These are phyloP conservation scores for Rhynchophorus ferrugineus DNA, from an alignment of 1,140 invertebrate genomes.

Conservation along the genomic window DNA sequence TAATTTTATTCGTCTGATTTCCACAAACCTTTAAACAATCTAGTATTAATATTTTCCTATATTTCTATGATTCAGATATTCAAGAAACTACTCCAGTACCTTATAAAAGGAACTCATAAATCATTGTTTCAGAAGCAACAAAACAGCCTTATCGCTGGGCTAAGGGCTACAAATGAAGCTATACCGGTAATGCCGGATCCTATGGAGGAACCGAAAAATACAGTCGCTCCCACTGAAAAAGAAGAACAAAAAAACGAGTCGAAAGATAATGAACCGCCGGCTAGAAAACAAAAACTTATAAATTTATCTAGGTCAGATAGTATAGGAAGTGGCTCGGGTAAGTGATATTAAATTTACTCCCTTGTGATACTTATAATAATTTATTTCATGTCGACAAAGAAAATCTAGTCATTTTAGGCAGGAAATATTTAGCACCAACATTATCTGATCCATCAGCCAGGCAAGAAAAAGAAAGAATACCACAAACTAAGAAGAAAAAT, in stretches of 20 bases:
- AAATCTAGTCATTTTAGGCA: constrained; percentile 41
- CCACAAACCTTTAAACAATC: no score
- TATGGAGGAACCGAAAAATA: constrained; percentile 55
- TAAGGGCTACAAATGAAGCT: constrained; percentile 82
- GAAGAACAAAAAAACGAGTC: constrained; percentile 47
- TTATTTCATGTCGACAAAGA: background rate
- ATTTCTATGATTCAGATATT: no score
- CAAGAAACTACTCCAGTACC: no score
- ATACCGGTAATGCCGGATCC: constrained; percentile 47
- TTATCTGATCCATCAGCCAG: constrained; percentile 75
- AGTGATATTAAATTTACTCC: background rate
- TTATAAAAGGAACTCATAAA: no score
- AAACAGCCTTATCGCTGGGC: constrained; percentile 81
- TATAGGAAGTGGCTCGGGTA: constrained; percentile 61
- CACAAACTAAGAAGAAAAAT: constrained; percentile 51
- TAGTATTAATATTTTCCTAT: no score
- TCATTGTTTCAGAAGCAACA: constrained; percentile 90
- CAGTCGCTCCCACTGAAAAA: constrained; percentile 9
- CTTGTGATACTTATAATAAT: background rate
- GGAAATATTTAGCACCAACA: constrained; percentile 82
- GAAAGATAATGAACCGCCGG: constrained; percentile 39
- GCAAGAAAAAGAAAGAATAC: constrained; percentile 63
- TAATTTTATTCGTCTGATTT: no score
- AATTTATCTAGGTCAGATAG: constrained; percentile 65
- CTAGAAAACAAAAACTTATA: constrained; percentile 43